Base-by-base conservation (phyloP, 2,888 invertebrate species). In the Beris chalybata region DNA sequence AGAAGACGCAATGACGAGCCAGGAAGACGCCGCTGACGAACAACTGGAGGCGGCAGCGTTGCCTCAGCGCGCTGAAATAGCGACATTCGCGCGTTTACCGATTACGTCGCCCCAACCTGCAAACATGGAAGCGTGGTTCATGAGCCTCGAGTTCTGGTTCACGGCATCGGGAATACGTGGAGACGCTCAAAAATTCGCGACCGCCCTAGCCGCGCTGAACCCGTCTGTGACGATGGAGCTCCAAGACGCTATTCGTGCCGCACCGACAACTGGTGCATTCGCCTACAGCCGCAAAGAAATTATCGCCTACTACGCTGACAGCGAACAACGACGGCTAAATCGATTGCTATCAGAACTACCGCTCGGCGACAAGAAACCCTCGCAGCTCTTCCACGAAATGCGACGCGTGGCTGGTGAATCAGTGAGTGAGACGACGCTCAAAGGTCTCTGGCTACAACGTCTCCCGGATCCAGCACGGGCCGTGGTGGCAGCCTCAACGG, bases 81-180 rank as follows among this genome's bases (percentile, higher is more conserved):
- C 22, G 22, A 3, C 22, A 22, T 22, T 22, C 22, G 22, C 22
- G 22, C 22, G 22, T 22, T 3, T 22, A 22, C 22, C 22, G 22
- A 22, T 22, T 22, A 1, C 22, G 3, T 1, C 22, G 3, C 22
- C 22, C 22, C 22, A 22, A 3, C 22, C 22, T 2, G 22, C 44
- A 44, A 44, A 44, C 44, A 44, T 44, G 11, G 44, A 44, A 44
- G 44, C 44, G 44, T 44, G 44, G 44, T 44, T 44, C n/a, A 9
- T 44, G 11, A 12, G 11, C 11, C 9, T 44, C 11, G 44, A 44
- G 3, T 44, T 12, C 44, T 44, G 44, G 44, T 44, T 44, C 3
- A 44, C 44, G 11, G 44, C 44, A 2, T 44, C 44, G 3, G 44
- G 44, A 12, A 44, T 44, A 2, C 9, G 9, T 3, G n/a, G 11